Evolutionary conservation across 2,797 vertebrate species (phyloP).

Genomic region (Tapirus indicus): DNA sequence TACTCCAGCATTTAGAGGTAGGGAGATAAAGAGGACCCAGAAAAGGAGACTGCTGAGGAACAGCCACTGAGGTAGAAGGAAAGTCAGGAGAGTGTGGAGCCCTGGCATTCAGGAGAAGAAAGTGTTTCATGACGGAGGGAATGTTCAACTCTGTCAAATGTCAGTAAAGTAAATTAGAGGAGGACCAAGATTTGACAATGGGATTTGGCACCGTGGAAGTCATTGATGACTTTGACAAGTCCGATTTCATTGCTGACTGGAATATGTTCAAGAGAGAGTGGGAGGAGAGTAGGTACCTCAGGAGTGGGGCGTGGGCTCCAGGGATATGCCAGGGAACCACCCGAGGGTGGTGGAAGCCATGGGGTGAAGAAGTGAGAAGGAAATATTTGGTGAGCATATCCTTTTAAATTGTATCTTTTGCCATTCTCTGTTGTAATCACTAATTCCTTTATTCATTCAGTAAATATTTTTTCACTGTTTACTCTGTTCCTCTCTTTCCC

Average conservation of each 20-base stretch:
- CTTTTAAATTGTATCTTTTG: conserved; percentile 3
- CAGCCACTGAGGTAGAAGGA: background rate
- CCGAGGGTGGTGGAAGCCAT: background rate
- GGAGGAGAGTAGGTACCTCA: background rate
- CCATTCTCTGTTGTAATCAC: background rate
- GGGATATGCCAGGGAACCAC: background rate
- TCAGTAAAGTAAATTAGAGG: background rate
- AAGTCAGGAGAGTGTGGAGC: background rate
- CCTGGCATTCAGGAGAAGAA: background rate
- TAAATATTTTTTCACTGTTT: background rate
- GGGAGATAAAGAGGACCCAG: background rate
- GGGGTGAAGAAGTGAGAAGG: background rate
- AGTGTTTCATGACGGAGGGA: background rate
- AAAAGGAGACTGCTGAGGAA: background rate
- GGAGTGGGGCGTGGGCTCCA: background rate
- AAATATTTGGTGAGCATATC: background rate
- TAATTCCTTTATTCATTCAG: background rate
- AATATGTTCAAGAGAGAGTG: background rate
- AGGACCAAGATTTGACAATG: background rate
- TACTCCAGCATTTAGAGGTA: background rate
- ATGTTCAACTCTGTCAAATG: background rate
- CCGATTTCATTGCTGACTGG: background rate
- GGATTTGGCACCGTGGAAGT: background rate
- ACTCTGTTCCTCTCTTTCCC: background rate
- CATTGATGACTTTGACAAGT: background rate